These are phyloP conservation scores for Amblyteles armatorius DNA, from an alignment of 2,888 invertebrate genomes.

Conservation along the genomic window DNA sequence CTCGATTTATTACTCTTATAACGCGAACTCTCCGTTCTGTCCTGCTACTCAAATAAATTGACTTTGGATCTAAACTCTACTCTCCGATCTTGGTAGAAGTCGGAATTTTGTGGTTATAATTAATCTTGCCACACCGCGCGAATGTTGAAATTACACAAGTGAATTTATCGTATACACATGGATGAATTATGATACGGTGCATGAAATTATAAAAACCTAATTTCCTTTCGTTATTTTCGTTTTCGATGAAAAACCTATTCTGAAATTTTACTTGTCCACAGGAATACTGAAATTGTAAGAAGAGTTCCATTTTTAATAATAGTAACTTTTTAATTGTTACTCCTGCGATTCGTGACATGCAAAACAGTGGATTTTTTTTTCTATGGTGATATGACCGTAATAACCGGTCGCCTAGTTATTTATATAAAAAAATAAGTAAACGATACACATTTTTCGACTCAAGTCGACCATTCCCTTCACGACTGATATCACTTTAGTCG, in stretches of 20 bases:
- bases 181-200: neutral
- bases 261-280: neutral
- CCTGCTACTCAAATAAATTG: constrained; percentile 76
- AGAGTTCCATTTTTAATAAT: too few relatives aligned
- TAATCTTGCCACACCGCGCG: constrained; percentile 66
- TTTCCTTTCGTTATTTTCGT: neutral
- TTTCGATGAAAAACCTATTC: neutral
- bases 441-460: neutral
- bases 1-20: constrained; percentile 79
- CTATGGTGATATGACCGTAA: too few relatives aligned
- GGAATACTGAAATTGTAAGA: too few relatives aligned
- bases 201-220: neutral
- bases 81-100: constrained; percentile 51
- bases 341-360: neutral
- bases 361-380: too few relatives aligned
- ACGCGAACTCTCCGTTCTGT: constrained; percentile 65
- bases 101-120: constrained; percentile 65
- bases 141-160: constrained; percentile 17
- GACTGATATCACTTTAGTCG: neutral
- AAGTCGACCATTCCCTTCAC: neutral
- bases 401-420: too few relatives aligned
- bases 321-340: neutral
- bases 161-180: constrained; percentile 19
- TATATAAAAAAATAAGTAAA: too few relatives aligned
- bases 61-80: constrained; percentile 74